Percentiles rank a stretch among this genome's conserved stretches.
These are phyloP conservation scores for Blomia tropicalis DNA, from an alignment of 2,888 invertebrate species.

Conservation along the genomic window DNA sequence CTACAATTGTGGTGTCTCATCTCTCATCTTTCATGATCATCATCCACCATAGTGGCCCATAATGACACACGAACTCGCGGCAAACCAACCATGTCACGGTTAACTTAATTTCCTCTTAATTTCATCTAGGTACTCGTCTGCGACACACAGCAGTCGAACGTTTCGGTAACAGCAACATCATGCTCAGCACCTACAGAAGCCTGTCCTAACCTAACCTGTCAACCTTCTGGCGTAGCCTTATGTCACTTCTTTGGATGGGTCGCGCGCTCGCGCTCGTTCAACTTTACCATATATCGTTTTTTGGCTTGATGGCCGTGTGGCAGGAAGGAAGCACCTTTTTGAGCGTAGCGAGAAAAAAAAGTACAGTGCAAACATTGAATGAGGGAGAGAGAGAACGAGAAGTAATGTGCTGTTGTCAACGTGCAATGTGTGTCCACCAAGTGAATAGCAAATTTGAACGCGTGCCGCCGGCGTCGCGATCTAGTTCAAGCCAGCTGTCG, in stretches of 20 bases:
- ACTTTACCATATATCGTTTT: too few relatives aligned
- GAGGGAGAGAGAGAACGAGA: neutral
- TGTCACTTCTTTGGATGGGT: neutral
- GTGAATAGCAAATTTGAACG: too few relatives aligned
- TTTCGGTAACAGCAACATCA: neutral
- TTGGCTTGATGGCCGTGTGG: too few relatives aligned
- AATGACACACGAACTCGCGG: neutral
- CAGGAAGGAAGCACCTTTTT: constrained; percentile 14
- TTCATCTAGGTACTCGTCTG: neutral
- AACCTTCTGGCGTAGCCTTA: constrained; percentile 14
- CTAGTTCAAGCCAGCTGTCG: neutral
- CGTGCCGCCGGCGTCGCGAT: neutral
- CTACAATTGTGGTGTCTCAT: neutral
- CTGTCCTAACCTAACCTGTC: neutral
- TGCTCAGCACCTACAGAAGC: neutral
- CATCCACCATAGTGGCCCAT: neutral
- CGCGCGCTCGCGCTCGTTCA: too few relatives aligned
- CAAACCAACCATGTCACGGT: constrained; percentile 2
- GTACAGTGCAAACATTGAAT: neutral
- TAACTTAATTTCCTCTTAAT: constrained; percentile 2
- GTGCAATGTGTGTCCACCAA: too few relatives aligned
- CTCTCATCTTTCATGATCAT: neutral
- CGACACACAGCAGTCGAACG: neutral
- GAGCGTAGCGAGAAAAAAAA: neutral
- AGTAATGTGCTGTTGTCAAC: neutral